Percentiles rank a stretch among this genome's conserved stretches.
phyloP scores from a whole-genome alignment of 2,888 invertebrate genomes.

The Brachyopa scutellaris region DNA sequence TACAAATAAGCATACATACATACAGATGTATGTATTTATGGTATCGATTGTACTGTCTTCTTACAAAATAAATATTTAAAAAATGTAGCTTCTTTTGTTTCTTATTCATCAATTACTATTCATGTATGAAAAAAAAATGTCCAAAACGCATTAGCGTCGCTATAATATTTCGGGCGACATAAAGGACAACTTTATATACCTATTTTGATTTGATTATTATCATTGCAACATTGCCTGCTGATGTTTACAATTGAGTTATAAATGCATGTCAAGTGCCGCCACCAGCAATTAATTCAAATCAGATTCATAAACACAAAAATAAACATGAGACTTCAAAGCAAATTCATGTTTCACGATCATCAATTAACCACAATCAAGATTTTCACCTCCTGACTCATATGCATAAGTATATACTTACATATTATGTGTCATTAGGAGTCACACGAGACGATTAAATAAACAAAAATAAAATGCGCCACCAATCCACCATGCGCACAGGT shows the following conservation, averaged over 20 bases:
- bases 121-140: too few species aligned
- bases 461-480: not conserved
- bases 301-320: conserved; percentile 4
- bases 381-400: conserved; percentile 5
- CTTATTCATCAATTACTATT: too few species aligned
- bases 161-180: too few species aligned
- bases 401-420: too few species aligned
- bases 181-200: too few species aligned
- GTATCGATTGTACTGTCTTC: too few species aligned
- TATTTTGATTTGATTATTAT: too few species aligned
- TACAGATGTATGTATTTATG: too few species aligned
- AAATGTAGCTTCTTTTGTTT: too few species aligned
- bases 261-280: not conserved
- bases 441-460: conserved; percentile 22
- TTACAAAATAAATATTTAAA: too few species aligned
- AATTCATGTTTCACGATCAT: conserved; percentile 17
- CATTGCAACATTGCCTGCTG: not conserved
- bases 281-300: conserved; percentile 12
- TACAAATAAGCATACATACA: too few species aligned
- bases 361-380: conserved; percentile 35
- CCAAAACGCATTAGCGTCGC: too few species aligned
- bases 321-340: not conserved
- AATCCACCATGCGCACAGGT: not conserved
- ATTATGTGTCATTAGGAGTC: conserved; percentile 13
- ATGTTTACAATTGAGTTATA: not conserved